A percentile compares a stretch with the other conserved stretches of the same genome.
Conservation (phyloP, 2,797 vertebrate species). For the Notoglanidium macrostoma region DNA sequence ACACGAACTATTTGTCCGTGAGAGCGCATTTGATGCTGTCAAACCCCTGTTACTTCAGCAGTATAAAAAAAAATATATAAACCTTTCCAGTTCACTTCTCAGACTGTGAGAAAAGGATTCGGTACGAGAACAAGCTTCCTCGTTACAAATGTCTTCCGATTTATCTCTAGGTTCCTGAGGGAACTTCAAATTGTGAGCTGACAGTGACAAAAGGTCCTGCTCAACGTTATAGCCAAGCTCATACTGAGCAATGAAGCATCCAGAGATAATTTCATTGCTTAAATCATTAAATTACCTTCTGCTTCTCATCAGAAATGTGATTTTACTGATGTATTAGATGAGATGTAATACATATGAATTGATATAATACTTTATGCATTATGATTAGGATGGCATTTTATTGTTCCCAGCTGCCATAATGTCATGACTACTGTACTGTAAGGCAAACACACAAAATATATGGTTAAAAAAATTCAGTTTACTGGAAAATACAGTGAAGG, state of each 20-base stretch:
- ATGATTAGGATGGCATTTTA: constrained; percentile 30
- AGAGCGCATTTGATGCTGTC: constrained; percentile 17
- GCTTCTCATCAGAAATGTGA: constrained; percentile 43
- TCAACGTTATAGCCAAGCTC: not conserved
- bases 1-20: not conserved
- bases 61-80: not conserved
- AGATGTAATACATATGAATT: constrained; percentile 41
- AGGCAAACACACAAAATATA: not conserved
- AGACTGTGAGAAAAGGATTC: not conserved
- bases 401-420: not conserved
- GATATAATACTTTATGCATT: constrained; percentile 26
- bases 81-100: not conserved
- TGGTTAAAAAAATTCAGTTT: not conserved
- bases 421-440: not conserved
- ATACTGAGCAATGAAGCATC: constrained; percentile 3
- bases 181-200: not conserved
- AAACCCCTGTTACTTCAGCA: constrained; percentile 2
- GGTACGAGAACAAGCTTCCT: not conserved
- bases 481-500: not conserved
- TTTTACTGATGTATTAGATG: constrained; percentile 37
- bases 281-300: constrained; percentile 48
- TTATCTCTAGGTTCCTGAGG: not conserved
- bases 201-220: constrained; percentile 7
- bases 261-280: constrained; percentile 27
- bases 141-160: not conserved